Evolutionary conservation across 2,797 vertebrate species (phyloP).

Genomic region (Lepidocolaptes lacrymiger): DNA sequence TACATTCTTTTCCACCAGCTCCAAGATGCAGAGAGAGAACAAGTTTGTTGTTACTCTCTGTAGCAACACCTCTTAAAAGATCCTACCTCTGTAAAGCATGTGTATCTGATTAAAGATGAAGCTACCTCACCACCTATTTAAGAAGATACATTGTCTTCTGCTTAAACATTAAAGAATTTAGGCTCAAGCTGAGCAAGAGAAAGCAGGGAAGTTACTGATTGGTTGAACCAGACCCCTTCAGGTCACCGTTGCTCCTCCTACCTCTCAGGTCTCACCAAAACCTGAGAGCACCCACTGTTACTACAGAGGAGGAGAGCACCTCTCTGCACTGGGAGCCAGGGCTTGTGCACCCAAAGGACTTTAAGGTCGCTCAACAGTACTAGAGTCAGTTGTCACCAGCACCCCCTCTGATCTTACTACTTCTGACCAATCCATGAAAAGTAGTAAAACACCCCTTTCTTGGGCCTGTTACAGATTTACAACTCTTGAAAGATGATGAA

Average conservation of each 20-base stretch:
- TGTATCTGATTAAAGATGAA: background rate
- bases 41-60: background rate
- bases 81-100: background rate
- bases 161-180: slow-evolving; percentile 34
- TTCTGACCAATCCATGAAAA: background rate
- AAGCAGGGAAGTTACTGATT: slow-evolving; percentile 34
- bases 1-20: background rate
- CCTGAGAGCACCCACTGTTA: background rate
- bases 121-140: background rate
- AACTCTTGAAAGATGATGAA: background rate
- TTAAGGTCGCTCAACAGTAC: background rate
- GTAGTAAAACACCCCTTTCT: background rate
- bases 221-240: slow-evolving; percentile 27
- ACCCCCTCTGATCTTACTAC: background rate
- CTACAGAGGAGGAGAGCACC: background rate
- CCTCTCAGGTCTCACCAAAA: background rate
- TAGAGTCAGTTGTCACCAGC: background rate
- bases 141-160: background rate
- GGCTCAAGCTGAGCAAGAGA: background rate
- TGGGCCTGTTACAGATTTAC: background rate
- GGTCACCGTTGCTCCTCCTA: slow-evolving; percentile 24
- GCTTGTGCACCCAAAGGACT: background rate
- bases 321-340: background rate
- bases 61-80: background rate
- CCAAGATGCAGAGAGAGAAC: background rate